Conservation (phyloP, 1,140 invertebrate species). For the Zaprionus ghesquierei region DNA sequence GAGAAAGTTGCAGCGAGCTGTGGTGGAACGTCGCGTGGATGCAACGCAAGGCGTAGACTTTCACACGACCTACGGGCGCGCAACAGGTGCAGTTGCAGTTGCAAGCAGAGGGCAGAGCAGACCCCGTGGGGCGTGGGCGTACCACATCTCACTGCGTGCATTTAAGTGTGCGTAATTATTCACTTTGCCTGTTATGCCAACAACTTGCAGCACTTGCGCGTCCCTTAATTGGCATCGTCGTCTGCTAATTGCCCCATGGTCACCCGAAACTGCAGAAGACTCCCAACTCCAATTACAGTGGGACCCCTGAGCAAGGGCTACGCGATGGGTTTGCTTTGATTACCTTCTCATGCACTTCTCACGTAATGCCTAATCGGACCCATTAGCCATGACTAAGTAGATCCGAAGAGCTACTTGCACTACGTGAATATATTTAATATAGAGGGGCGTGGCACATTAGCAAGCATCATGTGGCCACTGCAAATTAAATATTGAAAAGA, state of each 20-base stretch:
- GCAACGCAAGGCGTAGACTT: constrained; percentile 37
- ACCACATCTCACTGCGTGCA: constrained; percentile 56
- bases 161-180: constrained; percentile 75
- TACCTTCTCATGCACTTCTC: constrained; percentile 40
- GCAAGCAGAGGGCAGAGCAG: constrained; percentile 2
- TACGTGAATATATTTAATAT: neutral
- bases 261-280: neutral
- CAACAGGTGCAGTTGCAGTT: constrained; percentile 19
- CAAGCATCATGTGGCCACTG: neutral
- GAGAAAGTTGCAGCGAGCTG: constrained; percentile 50
- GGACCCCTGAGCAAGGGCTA: neutral
- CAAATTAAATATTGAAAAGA: too few relatives aligned
- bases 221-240: constrained; percentile 44
- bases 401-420: too few relatives aligned
- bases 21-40: constrained; percentile 17
- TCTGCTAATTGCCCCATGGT: constrained; percentile 26
- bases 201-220: neutral
- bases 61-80: constrained; percentile 34
- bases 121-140: constrained; percentile 20
- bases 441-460: neutral
- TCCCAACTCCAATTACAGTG: neutral
- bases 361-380: constrained; percentile 53
- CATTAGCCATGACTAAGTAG: constrained; percentile 47
- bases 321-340: constrained; percentile 28
- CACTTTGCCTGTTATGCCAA: constrained; percentile 64